These are phyloP conservation scores for Oscheius sp. DNA, from an alignment of 2,888 invertebrate genomes.

Conservation along the genomic window DNA sequence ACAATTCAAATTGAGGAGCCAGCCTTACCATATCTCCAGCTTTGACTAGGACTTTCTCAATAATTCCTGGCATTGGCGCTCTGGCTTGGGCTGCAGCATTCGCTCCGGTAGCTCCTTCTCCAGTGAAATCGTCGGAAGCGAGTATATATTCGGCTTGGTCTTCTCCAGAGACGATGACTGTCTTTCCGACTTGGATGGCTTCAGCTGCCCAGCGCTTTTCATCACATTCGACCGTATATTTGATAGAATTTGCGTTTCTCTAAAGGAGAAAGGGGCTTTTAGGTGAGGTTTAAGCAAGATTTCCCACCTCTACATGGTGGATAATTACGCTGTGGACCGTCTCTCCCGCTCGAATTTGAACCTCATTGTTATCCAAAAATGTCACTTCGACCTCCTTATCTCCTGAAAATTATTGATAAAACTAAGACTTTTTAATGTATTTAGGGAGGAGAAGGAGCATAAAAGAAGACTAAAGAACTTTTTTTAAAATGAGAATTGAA, in stretches of 20 bases:
- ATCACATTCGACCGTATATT: conserved; percentile 56
- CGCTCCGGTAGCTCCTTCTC: conserved; percentile 31
- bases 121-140: conserved; percentile 20
- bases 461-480: no score
- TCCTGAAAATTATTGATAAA: conserved; percentile 27
- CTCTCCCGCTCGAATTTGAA: not conserved
- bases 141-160: conserved; percentile 50
- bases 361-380: conserved; percentile 28
- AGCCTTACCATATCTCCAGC: conserved; percentile 80
- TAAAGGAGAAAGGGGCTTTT: not conserved
- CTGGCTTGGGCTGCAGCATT: conserved; percentile 68
- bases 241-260: conserved; percentile 24
- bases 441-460: no score
- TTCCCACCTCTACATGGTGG: conserved; percentile 9
- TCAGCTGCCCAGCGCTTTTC: conserved; percentile 59
- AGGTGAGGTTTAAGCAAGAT: not conserved
- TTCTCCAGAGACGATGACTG: conserved; percentile 49
- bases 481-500: no score
- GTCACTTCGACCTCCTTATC: conserved; percentile 42
- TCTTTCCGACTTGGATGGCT: conserved; percentile 52
- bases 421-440: no score
- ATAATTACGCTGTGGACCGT: not conserved
- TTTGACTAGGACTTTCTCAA: conserved; percentile 87
- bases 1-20: not conserved
- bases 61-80: conserved; percentile 94